Evolutionary conservation across 2,797 vertebrate genomes (phyloP).

Genomic region (Hippocampus kuda): DNA sequence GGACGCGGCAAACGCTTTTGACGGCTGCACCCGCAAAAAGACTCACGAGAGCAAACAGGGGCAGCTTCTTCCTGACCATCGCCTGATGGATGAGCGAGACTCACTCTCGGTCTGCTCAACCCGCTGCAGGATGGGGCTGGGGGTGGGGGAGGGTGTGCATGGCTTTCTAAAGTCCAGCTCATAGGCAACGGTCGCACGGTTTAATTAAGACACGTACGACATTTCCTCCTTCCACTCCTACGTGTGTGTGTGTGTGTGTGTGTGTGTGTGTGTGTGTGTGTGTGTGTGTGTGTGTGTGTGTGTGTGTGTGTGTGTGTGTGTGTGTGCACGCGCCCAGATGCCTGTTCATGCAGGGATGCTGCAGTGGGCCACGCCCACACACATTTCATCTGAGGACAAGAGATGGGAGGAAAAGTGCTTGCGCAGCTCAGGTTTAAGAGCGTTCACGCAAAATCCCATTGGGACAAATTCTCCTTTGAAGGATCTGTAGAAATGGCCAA

Average conservation of each 20-base stretch:
- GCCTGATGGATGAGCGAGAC: not conserved
- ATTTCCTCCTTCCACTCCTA: not conserved
- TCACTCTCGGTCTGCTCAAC: not conserved
- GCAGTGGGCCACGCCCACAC: conserved; percentile 61
- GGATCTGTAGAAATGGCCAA: too few species aligned
- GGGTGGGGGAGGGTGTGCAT: not conserved
- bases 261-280: conserved; percentile 23
- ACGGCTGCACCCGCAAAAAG: not conserved
- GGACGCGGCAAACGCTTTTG: too few species aligned
- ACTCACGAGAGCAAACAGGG: not conserved
- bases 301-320: conserved; percentile 8
- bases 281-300: too few species aligned
- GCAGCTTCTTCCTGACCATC: not conserved
- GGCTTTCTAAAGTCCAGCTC: not conserved
- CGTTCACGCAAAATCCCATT: too few species aligned
- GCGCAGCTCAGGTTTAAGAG: too few species aligned
- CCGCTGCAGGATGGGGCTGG: conserved; percentile 7
- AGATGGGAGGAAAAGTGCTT: not conserved
- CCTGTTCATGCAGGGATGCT: conserved; percentile 47
- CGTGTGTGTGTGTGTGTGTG: not conserved
- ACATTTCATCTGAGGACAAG: not conserved
- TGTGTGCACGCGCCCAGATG: not conserved
- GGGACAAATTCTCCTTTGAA: too few species aligned
- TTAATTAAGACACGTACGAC: not conserved
- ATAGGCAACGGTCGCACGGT: not conserved